phyloP scores from a whole-genome alignment of 2,113 vertebrate species.

The Madoqua kirkii region DNA sequence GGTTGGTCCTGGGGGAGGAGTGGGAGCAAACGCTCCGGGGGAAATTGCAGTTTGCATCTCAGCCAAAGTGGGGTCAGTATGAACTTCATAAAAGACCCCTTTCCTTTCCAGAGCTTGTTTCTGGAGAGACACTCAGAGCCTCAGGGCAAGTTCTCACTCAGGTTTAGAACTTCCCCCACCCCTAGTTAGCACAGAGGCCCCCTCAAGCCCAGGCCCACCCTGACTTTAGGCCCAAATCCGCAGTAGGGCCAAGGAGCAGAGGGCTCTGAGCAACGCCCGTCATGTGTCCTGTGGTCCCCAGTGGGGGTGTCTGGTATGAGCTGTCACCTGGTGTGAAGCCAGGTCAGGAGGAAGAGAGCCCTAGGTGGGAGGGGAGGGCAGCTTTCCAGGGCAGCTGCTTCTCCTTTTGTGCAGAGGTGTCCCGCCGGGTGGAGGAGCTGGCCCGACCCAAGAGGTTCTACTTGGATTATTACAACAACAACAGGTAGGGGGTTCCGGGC shows the following conservation, averaged over 20 bases:
- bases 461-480: constrained; percentile 43
- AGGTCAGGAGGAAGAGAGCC: too few species aligned
- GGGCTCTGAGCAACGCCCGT: background rate
- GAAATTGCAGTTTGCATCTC: background rate
- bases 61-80: background rate
- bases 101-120: background rate
- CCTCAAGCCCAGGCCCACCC: background rate
- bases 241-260: accelerated
- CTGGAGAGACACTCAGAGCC: background rate
- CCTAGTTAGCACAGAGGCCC: background rate
- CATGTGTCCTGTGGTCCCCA: background rate
- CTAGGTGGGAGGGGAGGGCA: background rate
- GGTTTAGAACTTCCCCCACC: background rate
- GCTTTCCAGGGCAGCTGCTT: background rate
- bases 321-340: background rate
- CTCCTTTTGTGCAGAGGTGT: constrained; percentile 48
- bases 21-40: background rate
- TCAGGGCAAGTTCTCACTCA: background rate
- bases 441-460: constrained; percentile 55
- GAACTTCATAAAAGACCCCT: background rate
- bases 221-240: background rate
- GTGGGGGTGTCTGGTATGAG: background rate
- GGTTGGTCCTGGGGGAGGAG: background rate
- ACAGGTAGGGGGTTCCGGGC: constrained; percentile 41
- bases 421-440: constrained; percentile 66